Base-by-base conservation (phyloP, 2,888 invertebrate genomes). In the Metalampra italica region DNA sequence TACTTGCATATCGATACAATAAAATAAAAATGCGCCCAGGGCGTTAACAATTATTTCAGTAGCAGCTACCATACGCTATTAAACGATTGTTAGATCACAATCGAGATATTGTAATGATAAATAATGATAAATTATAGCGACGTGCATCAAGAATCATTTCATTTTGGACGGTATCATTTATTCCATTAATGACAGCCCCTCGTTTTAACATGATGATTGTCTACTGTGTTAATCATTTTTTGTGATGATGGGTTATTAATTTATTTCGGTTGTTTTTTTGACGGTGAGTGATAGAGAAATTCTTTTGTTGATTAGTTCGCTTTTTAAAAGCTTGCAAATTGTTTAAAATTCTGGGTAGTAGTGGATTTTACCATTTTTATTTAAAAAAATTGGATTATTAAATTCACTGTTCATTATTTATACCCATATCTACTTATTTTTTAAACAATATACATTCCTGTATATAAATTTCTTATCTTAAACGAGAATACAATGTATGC, bases 41-140 rank as follows among this genome's bases (percentile, higher is more conserved):
- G 82, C 82, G 66, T 58, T 66, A 69, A 73, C 76, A 67, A 70
- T 66, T 62, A 65, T 64, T 64, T 60, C 76, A 59, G 82, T 78
- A 82, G 82, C 81, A 13, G 67, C 69, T 74, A 67, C 73, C 42
- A 34, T 14, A 38, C 14, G 30, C 13, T 32, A 45, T 39, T 45
- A 36, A 39, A 9, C 12, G 45, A 37, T 68, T 69, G 66, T 68
- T 64, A 69, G 71, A 72, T 67, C 58, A 62, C 50, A 30, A 61
- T 62, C 58, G 53, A 46, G 60, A 60, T 53, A 47, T 9, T 34
- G 14, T 15, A 37, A 38, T 49, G 49, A 49, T 49, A 49, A 49
- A 49, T 15, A 37, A 38, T 49, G 49, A 49, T 49, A 49, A 49
- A 49, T 49, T 37, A 38, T 42, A 22, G 14, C 30, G 9, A 13